Percentiles rank a stretch among this genome's conserved stretches.
phyloP scores from a whole-genome alignment of 2,113 vertebrate species.

The Notiomystis cincta region DNA sequence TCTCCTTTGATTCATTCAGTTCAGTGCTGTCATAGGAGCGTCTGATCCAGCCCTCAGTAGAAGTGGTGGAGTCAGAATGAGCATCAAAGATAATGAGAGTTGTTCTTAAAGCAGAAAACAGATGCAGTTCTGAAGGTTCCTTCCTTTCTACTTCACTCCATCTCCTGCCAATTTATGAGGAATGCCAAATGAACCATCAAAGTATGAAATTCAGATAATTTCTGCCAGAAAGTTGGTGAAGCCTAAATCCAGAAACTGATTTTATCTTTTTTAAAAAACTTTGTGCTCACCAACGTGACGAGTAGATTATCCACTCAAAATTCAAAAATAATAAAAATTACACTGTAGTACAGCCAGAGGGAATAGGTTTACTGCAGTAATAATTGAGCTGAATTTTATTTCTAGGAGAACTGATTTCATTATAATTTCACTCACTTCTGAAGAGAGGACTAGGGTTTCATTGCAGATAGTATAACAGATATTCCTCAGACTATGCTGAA shows the following conservation, averaged over 20 bases:
- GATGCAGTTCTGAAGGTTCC: background rate
- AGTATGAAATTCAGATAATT: background rate
- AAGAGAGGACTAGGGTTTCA: background rate
- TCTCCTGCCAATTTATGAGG: background rate
- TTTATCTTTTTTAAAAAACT: background rate
- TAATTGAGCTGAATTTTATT: background rate
- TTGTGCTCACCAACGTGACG: background rate
- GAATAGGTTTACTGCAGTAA: background rate
- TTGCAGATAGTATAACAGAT: background rate
- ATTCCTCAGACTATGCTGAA: background rate
- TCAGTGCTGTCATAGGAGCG: background rate
- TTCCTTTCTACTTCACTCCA: background rate
- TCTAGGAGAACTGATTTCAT: background rate
- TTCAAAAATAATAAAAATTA: background rate
- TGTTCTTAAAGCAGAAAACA: background rate
- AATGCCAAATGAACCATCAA: background rate
- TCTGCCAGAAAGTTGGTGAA: background rate
- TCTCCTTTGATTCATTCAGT: background rate
- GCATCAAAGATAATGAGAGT: rapidly evolving
- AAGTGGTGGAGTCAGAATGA: background rate
- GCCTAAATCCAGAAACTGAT: background rate
- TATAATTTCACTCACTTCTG: background rate
- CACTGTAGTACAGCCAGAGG: background rate
- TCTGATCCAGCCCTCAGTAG: background rate
- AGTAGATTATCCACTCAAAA: background rate